Evolutionary conservation across 1,140 invertebrate genomes (phyloP).

Genomic region (Carposina sasakii): DNA sequence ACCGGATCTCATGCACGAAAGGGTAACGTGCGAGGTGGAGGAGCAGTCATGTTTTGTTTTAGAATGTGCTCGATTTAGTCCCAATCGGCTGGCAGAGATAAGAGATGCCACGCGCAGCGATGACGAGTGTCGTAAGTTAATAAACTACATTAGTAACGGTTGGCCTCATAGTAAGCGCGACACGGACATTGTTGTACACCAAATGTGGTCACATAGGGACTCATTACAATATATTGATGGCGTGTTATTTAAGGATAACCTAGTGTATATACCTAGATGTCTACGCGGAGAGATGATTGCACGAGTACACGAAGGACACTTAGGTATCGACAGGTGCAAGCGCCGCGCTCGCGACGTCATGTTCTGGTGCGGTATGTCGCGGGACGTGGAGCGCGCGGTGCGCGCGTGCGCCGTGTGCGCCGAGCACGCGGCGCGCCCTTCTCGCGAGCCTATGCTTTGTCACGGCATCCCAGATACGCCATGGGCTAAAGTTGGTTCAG

Average conservation of each 20-base stretch:
- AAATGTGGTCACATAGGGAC: background rate
- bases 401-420: background rate
- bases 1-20: background rate
- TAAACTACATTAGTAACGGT: background rate
- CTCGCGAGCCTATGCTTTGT: conserved; percentile 17
- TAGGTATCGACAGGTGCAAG: conserved; percentile 44
- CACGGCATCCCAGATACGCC: conserved; percentile 20
- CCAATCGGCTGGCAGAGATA: background rate
- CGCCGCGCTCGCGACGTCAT: conserved; percentile 24
- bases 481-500: conserved; percentile 12
- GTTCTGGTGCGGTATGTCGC: conserved; percentile 33
- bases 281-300: background rate
- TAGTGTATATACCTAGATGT: background rate
- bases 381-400: conserved; percentile 22
- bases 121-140: background rate
- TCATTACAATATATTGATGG: background rate
- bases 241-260: background rate
- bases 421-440: background rate
- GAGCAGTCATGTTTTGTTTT: background rate
- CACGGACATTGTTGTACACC: background rate
- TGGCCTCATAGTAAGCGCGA: background rate
- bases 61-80: background rate
- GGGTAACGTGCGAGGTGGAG: background rate
- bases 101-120: background rate
- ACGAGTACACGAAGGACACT: conserved; percentile 31